Percentiles rank a stretch among this genome's conserved stretches.
Conservation (phyloP, 2,888 invertebrate genomes). For the Machimus atricapillus region DNA sequence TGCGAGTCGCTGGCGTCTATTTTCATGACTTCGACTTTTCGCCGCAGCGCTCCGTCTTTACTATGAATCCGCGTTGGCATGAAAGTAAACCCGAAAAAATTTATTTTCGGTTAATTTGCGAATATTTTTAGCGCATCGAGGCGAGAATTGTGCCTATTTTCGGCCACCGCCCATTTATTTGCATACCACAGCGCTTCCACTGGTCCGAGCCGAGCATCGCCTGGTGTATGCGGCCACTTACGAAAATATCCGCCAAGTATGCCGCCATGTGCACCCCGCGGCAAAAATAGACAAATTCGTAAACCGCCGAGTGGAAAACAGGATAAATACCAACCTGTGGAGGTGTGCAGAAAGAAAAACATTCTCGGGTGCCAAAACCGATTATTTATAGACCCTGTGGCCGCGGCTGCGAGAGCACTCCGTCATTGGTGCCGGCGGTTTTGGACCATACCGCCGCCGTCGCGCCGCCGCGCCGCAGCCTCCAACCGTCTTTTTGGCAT, state of each 20-base stretch:
- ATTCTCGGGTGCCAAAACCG: slow-evolving; percentile 24
- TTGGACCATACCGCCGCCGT: neutral
- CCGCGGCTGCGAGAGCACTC: neutral
- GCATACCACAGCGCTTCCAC: slow-evolving; percentile 41
- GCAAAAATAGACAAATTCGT: slow-evolving; percentile 30
- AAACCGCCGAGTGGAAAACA: slow-evolving; percentile 12
- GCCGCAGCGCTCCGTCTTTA: neutral
- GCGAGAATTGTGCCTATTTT: slow-evolving; percentile 44
- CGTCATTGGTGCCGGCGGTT: slow-evolving; percentile 37
- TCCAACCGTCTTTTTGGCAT: neutral
- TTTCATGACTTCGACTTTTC: neutral
- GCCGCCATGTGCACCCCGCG: slow-evolving; percentile 29
- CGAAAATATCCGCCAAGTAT: slow-evolving; percentile 31
- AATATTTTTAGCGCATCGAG: slow-evolving; percentile 41
- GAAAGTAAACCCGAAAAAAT: slow-evolving; percentile 18
- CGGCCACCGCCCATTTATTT: slow-evolving; percentile 43
- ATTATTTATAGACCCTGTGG: slow-evolving; percentile 24
- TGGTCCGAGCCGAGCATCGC: slow-evolving; percentile 28
- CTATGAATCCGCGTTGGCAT: neutral
- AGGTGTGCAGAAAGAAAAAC: slow-evolving; percentile 33
- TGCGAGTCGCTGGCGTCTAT: neutral
- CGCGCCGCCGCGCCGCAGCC: neutral
- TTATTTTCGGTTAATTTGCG: slow-evolving; percentile 38
- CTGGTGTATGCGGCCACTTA: slow-evolving; percentile 26
- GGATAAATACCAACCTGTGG: slow-evolving; percentile 39